Base-by-base conservation (phyloP, 92 coral and sea anemone species). In the Porites lobata region DNA sequence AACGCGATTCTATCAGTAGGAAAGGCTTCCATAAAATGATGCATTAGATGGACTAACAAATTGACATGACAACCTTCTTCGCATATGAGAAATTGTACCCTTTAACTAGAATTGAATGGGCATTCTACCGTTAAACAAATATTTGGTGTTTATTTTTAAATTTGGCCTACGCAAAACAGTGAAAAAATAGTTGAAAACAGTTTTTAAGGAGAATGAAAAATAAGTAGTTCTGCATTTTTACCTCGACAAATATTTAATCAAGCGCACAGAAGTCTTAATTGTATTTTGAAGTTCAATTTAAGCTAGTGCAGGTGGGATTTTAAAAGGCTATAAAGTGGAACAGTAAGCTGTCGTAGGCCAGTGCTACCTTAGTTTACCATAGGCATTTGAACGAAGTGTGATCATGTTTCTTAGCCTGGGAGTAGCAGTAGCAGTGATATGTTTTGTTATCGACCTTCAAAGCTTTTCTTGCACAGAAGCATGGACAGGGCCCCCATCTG, bases 401-500 rank as follows among this genome's bases (percentile, higher is more conserved):
- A 54, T 68, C 68, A 82, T 82, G 86, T 18, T 2, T 4, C 52
- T 77, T 4, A 7, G 8, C 38, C 51, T 82, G 2, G 18, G 7
- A 5, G 65, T 63, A 2, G 14, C 38, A 0, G 6, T 70, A 10
- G 7, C 70, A 20, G 69, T 72, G 13, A 26, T 82, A 14, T 1
- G 56, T 58, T 15, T 56, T 8, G 51, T 11, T 10, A 0, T 57
- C 17, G n/a, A 70, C 77, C 47, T 70, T 0, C 78, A 56, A 78
- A 56, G 78, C 69, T 18, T 82, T 15, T 22, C 61, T 26, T 21
- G 29, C 57, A 70, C 86, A 5, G 86, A 82, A 2, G 86, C 86
- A 26, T 1, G 71, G 15, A 50, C 50, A 10, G 19, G 78, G 18
- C 20, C 8, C 18, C 61, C 61, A 0, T 73, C 78, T 0, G 53